These are phyloP conservation scores for Mesembrinibis cayennensis DNA, from an alignment of 2,113 vertebrate species.

Conservation along the genomic window DNA sequence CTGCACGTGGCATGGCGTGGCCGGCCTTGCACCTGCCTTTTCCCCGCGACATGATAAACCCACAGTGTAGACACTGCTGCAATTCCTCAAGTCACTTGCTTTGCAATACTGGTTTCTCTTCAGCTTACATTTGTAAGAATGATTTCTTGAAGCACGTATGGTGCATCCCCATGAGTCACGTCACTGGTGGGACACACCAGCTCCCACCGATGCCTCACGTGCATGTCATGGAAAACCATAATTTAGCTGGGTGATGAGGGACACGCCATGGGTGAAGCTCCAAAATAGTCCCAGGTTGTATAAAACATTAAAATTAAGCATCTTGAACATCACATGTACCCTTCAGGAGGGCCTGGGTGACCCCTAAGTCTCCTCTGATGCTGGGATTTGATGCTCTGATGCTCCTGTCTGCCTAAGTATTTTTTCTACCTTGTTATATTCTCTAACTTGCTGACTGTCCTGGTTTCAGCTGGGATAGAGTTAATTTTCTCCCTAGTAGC, in stretches of 20 bases:
- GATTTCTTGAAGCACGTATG: rapidly evolving
- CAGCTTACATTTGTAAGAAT: rapidly evolving
- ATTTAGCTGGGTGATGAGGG: neutral
- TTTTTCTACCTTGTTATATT: neutral
- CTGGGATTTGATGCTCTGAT: neutral
- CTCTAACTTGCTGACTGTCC: neutral
- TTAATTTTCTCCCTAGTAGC: no score
- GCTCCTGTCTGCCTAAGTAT: neutral
- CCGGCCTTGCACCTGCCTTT: rapidly evolving
- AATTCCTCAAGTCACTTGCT: neutral
- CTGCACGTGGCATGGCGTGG: rapidly evolving
- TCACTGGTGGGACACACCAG: neutral
- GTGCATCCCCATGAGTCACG: rapidly evolving
- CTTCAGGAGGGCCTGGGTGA: neutral
- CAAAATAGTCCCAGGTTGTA: neutral
- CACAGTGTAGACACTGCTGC: neutral
- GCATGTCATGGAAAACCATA: rapidly evolving
- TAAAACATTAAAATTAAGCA: neutral
- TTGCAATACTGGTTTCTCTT: neutral
- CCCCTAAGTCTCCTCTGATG: neutral
- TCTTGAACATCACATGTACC: rapidly evolving
- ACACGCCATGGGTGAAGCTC: neutral
- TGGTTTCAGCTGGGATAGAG: no score
- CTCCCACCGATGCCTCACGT: neutral
- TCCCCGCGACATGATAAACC: neutral